A percentile compares a stretch with the other conserved stretches of the same genome.
phyloP scores from a whole-genome alignment of 2,888 invertebrate genomes.

The Hirtodrosophila alboralis region DNA sequence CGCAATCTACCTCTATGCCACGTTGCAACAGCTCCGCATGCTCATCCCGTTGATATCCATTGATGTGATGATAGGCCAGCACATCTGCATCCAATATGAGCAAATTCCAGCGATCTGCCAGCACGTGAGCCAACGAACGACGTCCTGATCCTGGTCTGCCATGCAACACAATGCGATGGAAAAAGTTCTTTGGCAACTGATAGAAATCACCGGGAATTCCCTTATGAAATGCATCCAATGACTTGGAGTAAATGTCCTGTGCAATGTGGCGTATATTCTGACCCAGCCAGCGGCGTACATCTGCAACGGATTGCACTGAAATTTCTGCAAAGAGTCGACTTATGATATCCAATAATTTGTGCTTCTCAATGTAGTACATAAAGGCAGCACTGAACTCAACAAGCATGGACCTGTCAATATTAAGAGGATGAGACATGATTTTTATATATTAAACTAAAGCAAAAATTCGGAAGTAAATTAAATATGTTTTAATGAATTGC shows the following conservation, averaged over 20 bases:
- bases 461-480: background rate
- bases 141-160: slow-evolving; percentile 86
- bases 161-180: slow-evolving; percentile 85
- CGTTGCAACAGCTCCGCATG: slow-evolving; percentile 61
- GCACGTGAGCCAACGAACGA: slow-evolving; percentile 85
- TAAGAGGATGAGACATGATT: slow-evolving; percentile 55
- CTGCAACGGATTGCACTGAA: slow-evolving; percentile 42
- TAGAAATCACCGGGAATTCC: slow-evolving; percentile 52
- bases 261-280: slow-evolving; percentile 71
- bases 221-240: slow-evolving; percentile 58
- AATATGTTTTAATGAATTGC: background rate
- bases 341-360: slow-evolving; percentile 79
- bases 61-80: slow-evolving; percentile 73
- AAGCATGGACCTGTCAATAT: slow-evolving; percentile 52
- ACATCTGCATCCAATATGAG: slow-evolving; percentile 83
- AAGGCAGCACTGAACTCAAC: slow-evolving; percentile 72
- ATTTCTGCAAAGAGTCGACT: slow-evolving; percentile 74
- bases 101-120: slow-evolving; percentile 85
- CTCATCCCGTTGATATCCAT: slow-evolving; percentile 39
- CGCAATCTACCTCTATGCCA: slow-evolving; percentile 57
- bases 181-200: slow-evolving; percentile 64
- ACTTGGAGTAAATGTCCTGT: slow-evolving; percentile 66
- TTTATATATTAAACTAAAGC: background rate
- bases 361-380: slow-evolving; percentile 82
- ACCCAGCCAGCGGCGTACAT: slow-evolving; percentile 73